Conservation (phyloP, 2,797 vertebrate genomes). For the Smutsia gigantea region DNA sequence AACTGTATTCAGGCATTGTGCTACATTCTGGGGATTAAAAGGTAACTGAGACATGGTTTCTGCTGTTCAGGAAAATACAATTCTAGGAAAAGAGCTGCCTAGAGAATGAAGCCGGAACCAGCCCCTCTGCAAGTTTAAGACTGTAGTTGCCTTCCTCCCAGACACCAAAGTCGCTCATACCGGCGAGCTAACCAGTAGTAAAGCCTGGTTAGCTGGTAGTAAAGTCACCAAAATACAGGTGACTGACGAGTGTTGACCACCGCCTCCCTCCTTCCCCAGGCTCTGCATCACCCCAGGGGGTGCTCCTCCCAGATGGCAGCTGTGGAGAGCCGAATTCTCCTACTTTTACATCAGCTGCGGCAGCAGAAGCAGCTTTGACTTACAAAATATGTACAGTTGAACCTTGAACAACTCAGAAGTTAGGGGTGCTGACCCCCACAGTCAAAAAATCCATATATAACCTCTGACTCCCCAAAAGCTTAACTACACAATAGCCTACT, state of each 20-base stretch:
- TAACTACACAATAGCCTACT: too few relatives aligned
- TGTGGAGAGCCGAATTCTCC: not conserved
- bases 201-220: not conserved
- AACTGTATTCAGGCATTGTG: not conserved
- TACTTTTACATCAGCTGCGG: rapidly evolving
- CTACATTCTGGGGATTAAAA: not conserved
- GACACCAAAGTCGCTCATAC: not conserved
- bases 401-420: too few relatives aligned
- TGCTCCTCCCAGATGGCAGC: rapidly evolving
- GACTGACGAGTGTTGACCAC: not conserved
- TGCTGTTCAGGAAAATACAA: not conserved
- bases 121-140: not conserved
- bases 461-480: too few relatives aligned
- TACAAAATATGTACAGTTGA: not conserved
- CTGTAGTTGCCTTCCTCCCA: not conserved
- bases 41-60: not conserved
- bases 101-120: too few relatives aligned
- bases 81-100: not conserved
- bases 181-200: not conserved
- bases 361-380: not conserved
- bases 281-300: not conserved
- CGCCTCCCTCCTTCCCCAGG: not conserved
- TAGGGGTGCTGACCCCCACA: too few relatives aligned
- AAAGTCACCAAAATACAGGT: not conserved
- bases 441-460: too few relatives aligned